These are phyloP conservation scores for Danio rerio DNA, from an alignment of 2,113 vertebrate species.

Conservation along the genomic window GRCz12tu NC_133187.1:27618001-27618500, in stretches of 20 bases:
- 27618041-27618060: no score
- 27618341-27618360: conserved; percentile 78
- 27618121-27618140: no score
- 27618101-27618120: no score
- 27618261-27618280: neutral
- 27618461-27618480: conserved; percentile 62
- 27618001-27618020: no score
- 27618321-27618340: neutral
- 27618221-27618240: neutral
- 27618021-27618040: no score
- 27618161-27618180: neutral
- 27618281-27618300: neutral
- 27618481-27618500: conserved; percentile 85
- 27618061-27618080: no score
- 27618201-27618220: neutral
- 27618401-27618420: conserved; percentile 97
- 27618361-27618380: conserved; percentile 94
- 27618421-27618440: conserved; percentile 89
- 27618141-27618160: no score
- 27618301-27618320: neutral
- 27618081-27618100: no score
- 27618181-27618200: neutral
- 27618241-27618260: neutral
- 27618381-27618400: conserved; percentile 99
- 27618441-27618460: conserved; percentile 67